Conservation (phyloP, 2,888 invertebrate species). For the Caenorhabditis parvicauda region DNA sequence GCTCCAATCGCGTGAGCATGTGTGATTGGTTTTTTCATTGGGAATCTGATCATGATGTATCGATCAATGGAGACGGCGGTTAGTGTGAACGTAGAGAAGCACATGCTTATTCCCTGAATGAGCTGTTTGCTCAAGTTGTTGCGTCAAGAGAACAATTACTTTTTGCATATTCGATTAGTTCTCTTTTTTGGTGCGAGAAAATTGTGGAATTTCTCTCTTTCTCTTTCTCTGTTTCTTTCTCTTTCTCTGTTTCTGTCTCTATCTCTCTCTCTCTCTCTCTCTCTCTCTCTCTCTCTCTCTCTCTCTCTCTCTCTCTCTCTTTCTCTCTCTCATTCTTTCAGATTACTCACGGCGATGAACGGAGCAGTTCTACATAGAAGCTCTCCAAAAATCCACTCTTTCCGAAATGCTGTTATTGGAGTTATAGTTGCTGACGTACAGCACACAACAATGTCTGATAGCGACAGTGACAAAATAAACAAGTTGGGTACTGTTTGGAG, state of each 20-base stretch:
- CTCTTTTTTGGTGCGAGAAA: background rate
- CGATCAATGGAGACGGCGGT: constrained; percentile 58
- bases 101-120: constrained; percentile 48
- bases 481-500: constrained; percentile 61
- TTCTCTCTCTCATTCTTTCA: background rate
- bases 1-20: constrained; percentile 51
- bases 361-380: constrained; percentile 55
- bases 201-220: background rate
- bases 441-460: constrained; percentile 60
- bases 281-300: background rate
- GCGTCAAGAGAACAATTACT: background rate
- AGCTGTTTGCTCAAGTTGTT: background rate
- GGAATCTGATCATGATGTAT: constrained; percentile 56
- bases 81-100: constrained; percentile 56
- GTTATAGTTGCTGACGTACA: constrained; percentile 59
- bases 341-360: constrained; percentile 46
- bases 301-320: too few species aligned
- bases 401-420: constrained; percentile 58
- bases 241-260: background rate
- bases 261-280: background rate
- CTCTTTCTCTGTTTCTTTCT: background rate
- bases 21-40: constrained; percentile 57
- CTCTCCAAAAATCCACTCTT: constrained; percentile 59
- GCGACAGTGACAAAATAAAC: constrained; percentile 57
- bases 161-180: background rate